Percentiles rank a stretch among this genome's conserved stretches.
Conservation (phyloP, 2,797 vertebrate genomes). For the Lutjanus campechanus region DNA sequence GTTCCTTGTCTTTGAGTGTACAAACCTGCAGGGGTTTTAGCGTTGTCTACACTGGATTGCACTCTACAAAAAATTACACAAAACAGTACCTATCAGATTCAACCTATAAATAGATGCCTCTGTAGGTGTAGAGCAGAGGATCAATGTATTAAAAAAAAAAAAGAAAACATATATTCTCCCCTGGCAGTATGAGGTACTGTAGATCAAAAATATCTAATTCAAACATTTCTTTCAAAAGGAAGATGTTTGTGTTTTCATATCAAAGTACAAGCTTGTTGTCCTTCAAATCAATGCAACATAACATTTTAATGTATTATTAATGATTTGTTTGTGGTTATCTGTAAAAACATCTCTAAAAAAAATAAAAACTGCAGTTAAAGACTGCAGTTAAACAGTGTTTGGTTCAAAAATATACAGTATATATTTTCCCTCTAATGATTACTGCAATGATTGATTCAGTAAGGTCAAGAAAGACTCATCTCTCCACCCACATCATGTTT, state of each 20-base stretch:
- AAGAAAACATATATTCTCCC: slow-evolving; percentile 15
- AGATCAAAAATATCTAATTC: slow-evolving; percentile 2
- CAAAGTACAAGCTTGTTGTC: slow-evolving; percentile 37
- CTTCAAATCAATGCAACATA: slow-evolving; percentile 30
- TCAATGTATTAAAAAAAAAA: not conserved
- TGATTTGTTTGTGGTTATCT: slow-evolving; percentile 15
- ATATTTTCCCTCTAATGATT: slow-evolving; percentile 1
- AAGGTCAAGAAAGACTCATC: not conserved
- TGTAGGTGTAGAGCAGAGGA: not conserved
- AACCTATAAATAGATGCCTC: slow-evolving; percentile 14
- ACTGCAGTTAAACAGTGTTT: not conserved
- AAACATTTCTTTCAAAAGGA: slow-evolving; percentile 30
- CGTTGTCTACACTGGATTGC: slow-evolving; percentile 18
- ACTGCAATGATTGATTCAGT: not conserved
- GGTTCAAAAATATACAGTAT: not conserved
- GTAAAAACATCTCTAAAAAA: slow-evolving; percentile 24
- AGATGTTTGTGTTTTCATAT: slow-evolving; percentile 38
- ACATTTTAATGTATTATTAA: slow-evolving; percentile 39
- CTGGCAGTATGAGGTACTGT: not conserved
- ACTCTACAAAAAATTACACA: slow-evolving; percentile 25
- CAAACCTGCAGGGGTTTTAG: slow-evolving; percentile 54
- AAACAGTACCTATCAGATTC: slow-evolving; percentile 17
- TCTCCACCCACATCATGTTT: slow-evolving; percentile 2
- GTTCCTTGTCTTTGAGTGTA: slow-evolving; percentile 50
- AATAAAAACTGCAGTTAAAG: not conserved